Evolutionary conservation across 2,797 vertebrate species (phyloP).

Genomic region (Mastacembelus armatus): DNA sequence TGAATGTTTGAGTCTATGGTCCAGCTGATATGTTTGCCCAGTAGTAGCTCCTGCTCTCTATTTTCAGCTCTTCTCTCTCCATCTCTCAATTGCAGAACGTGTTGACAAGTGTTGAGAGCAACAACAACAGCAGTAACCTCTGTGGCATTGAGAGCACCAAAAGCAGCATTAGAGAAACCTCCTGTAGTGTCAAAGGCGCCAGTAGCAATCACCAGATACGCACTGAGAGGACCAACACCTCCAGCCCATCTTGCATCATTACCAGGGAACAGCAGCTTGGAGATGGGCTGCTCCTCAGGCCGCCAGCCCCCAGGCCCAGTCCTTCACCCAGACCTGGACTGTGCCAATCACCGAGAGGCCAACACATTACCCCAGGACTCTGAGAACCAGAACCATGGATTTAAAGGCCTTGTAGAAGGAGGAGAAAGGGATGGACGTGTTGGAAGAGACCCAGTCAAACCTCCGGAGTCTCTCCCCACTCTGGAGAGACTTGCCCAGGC

Average conservation of each 20-base stretch:
- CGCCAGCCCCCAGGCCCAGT: conserved; percentile 83
- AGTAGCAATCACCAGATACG: conserved; percentile 15
- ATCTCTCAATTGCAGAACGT: conserved; percentile 63
- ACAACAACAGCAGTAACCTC: conserved; percentile 44
- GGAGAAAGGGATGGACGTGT: conserved; percentile 45
- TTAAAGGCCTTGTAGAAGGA: conserved; percentile 48
- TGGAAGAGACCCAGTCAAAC: conserved; percentile 50
- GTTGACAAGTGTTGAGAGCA: conserved; percentile 54
- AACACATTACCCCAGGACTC: conserved; percentile 71
- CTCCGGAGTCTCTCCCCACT: conserved; percentile 84
- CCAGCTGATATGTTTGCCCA: conserved; percentile 5
- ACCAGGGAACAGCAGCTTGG: conserved; percentile 43
- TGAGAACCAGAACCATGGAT: conserved; percentile 63
- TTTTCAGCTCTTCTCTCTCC: conserved; percentile 47
- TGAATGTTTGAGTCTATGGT: conserved; percentile 17
- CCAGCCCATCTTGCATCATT: conserved; percentile 6
- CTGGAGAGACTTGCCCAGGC: conserved; percentile 91
- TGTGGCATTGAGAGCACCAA: conserved; percentile 11
- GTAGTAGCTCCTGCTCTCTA: conserved; percentile 25
- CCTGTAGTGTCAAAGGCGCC: conserved; percentile 27
- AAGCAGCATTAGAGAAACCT: conserved; percentile 46
- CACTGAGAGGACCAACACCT: conserved; percentile 15
- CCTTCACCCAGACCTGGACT: conserved; percentile 76
- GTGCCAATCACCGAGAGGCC: conserved; percentile 57
- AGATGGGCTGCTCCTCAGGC: conserved; percentile 91